A percentile compares a stretch with the other conserved stretches of the same genome.
Evolutionary conservation across 2,113 vertebrate genomes (phyloP).

Genomic region (Beaufortia kweichowensis): DNA sequence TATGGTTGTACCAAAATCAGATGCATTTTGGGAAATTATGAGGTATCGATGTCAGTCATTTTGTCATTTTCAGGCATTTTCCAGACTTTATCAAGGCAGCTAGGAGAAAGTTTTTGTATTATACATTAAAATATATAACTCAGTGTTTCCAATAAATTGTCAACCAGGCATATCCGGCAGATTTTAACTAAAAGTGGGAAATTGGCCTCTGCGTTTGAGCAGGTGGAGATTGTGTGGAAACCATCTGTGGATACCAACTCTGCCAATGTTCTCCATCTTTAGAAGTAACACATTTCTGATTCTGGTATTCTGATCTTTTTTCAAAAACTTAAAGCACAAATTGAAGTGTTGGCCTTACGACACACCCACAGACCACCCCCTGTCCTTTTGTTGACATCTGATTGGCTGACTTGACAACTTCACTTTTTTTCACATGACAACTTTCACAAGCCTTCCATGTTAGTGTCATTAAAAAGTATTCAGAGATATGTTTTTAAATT

Average conservation of each 20-base stretch:
- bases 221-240: conserved; percentile 1
- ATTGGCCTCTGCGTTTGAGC: neutral
- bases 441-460: too few relatives aligned
- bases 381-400: too few relatives aligned
- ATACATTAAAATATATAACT: neutral
- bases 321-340: neutral
- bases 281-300: neutral
- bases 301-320: neutral
- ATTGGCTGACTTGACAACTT: too few relatives aligned
- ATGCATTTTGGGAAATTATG: neutral
- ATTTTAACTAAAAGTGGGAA: neutral
- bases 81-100: too few relatives aligned
- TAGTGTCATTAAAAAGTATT: too few relatives aligned
- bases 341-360: too few relatives aligned
- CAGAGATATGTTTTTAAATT: too few relatives aligned
- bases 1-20: conserved; percentile 11
- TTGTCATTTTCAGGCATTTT: too few relatives aligned
- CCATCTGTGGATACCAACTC: neutral
- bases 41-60: neutral
- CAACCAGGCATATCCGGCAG: neutral
- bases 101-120: too few relatives aligned
- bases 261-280: conserved; percentile 9
- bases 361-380: too few relatives aligned
- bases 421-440: too few relatives aligned
- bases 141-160: neutral